These are phyloP conservation scores for Acanthopagrus latus DNA, from an alignment of 2,797 vertebrate species.

Conservation along the genomic window DNA sequence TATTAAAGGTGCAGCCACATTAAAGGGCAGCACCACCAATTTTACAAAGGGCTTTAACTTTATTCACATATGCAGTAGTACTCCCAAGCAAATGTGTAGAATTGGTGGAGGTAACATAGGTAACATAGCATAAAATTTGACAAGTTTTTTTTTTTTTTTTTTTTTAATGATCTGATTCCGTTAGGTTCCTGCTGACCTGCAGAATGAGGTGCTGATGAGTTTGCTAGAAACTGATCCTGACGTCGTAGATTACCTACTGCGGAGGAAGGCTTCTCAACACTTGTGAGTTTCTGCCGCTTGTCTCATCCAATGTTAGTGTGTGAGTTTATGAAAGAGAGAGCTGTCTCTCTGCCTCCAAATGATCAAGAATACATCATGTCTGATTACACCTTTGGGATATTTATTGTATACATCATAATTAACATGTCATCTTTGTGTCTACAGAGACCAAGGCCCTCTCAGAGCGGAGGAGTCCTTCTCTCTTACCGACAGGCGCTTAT, in stretches of 20 bases:
- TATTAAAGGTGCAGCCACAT: neutral
- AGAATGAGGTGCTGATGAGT: constrained; percentile 96
- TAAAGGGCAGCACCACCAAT: no score
- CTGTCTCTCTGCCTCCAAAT: neutral
- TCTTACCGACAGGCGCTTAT: constrained; percentile 87
- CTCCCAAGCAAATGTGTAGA: no score
- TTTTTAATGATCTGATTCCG: neutral
- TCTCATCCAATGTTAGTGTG: neutral
- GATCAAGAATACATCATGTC: neutral
- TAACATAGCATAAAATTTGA: neutral
- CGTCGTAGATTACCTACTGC: constrained; percentile 95
- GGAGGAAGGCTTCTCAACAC: constrained; percentile 94
- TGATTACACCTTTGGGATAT: neutral
- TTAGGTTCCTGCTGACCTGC: constrained; percentile 94
- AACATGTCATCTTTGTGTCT: constrained; percentile 44
- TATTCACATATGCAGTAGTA: no score
- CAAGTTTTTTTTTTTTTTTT: neutral
- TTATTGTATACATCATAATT: neutral
- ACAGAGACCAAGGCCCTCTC: constrained; percentile 85
- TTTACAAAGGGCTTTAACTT: no score
- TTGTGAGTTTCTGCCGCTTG: constrained; percentile 86
- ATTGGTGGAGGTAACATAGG: no score
- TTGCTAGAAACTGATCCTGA: constrained; percentile 95
- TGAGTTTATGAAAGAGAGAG: neutral
- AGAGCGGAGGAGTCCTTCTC: constrained; percentile 85